phyloP scores from a whole-genome alignment of 1,140 invertebrate species.

The Heterodera carotae region DNA sequence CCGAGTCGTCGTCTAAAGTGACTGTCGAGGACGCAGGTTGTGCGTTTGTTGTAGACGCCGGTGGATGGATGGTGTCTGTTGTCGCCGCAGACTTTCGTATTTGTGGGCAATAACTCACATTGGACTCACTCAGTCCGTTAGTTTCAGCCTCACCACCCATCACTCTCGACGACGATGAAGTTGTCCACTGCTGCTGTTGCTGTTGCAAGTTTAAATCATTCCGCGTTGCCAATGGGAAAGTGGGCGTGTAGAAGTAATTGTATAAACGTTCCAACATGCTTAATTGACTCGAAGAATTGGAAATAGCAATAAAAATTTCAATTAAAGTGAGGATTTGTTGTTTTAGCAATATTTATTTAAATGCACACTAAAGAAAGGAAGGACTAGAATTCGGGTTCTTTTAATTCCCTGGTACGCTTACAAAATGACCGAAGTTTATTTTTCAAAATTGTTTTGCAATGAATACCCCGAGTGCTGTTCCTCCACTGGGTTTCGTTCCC shows the following conservation, averaged over 20 bases:
- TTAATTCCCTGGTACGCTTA: too few relatives aligned
- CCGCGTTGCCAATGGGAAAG: not conserved
- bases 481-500: not conserved
- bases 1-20: slow-evolving; percentile 2
- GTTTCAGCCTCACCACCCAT: not conserved
- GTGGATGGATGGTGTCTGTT: not conserved
- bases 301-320: not conserved
- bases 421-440: too few relatives aligned
- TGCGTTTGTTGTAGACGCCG: not conserved
- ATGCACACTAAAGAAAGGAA: too few relatives aligned
- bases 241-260: not conserved
- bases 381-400: not conserved
- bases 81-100: not conserved
- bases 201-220: not conserved
- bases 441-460: too few relatives aligned
- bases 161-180: not conserved
- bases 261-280: not conserved
- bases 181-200: not conserved
- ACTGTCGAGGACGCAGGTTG: not conserved
- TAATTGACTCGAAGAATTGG: not conserved
- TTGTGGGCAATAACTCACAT: not conserved
- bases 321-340: too few relatives aligned
- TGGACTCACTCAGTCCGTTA: not conserved
- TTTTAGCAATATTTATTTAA: too few relatives aligned
- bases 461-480: not conserved